phyloP scores from a whole-genome alignment of 2,113 vertebrate genomes.

The Serinus canaria region DNA sequence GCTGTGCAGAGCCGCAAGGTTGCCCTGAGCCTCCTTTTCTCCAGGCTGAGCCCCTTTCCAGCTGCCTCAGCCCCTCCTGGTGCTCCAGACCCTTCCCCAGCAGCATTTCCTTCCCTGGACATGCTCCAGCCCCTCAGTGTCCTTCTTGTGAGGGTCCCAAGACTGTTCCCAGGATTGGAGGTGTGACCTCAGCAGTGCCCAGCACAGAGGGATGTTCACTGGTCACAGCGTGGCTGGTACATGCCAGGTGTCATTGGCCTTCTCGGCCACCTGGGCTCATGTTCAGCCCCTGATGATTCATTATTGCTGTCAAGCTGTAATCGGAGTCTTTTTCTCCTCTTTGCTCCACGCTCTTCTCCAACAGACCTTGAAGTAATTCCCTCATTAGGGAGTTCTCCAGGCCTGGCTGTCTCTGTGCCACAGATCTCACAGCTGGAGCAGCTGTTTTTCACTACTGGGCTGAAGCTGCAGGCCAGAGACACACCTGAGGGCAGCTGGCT shows the following conservation, averaged over 20 bases:
- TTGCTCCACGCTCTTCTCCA: neutral
- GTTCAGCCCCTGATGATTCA: neutral
- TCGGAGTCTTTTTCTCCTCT: neutral
- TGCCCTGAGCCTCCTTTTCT: neutral
- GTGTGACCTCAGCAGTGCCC: neutral
- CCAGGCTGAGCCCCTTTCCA: neutral
- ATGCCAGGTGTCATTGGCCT: neutral
- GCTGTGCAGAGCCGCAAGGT: neutral
- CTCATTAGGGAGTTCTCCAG: neutral
- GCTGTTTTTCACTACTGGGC: neutral
- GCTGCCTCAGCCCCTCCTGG: neutral
- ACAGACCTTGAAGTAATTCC: neutral
- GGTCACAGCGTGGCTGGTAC: neutral
- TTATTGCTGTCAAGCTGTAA: accelerated
- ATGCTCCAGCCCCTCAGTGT: accelerated
- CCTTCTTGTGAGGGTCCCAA: neutral
- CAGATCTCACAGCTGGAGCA: neutral
- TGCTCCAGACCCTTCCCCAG: neutral
- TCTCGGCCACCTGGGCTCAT: neutral
- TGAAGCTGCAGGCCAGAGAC: neutral
- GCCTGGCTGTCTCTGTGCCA: neutral
- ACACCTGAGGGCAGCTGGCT: neutral
- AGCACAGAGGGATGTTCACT: neutral
- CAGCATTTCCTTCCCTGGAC: neutral
- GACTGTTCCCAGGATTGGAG: neutral